phyloP scores from a whole-genome alignment of 2,888 invertebrate genomes.

The Caenorhabditis afra region DNA sequence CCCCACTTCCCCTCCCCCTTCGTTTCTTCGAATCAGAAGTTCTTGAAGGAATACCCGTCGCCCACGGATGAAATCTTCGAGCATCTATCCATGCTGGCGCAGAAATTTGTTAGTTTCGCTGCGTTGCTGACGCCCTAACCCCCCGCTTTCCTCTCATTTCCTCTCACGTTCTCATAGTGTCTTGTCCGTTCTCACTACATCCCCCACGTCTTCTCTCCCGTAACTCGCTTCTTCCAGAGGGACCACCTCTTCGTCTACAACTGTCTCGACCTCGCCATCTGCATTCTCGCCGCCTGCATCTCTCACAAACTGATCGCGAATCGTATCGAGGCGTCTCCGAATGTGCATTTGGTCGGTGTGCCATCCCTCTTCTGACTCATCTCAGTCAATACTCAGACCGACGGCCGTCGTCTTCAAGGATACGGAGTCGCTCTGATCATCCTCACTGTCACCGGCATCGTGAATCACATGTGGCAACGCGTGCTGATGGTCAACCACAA shows the following conservation, averaged over 20 bases:
- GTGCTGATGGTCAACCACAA: conserved; percentile 49
- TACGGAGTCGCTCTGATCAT: conserved; percentile 50
- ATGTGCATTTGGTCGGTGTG: conserved; percentile 50
- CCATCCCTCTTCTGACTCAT: background rate
- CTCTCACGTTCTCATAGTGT: conserved; percentile 9
- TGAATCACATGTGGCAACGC: conserved; percentile 54
- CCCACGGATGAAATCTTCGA: conserved; percentile 36
- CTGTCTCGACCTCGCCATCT: conserved; percentile 49
- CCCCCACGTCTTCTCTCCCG: background rate
- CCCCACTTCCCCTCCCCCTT: background rate
- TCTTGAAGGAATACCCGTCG: conserved; percentile 37
- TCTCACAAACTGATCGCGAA: conserved; percentile 50
- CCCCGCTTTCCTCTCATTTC: conserved; percentile 10
- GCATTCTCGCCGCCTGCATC: conserved; percentile 47
- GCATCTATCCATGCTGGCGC: conserved; percentile 35
- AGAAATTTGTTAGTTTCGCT: conserved; percentile 47
- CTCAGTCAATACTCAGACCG: conserved; percentile 27
- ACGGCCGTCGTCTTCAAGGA: conserved; percentile 49
- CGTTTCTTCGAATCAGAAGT: background rate
- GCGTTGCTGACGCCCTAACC: conserved; percentile 9
- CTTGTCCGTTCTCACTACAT: conserved; percentile 4
- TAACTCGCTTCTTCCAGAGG: conserved; percentile 30
- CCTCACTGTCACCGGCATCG: conserved; percentile 28
- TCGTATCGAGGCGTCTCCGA: conserved; percentile 51
- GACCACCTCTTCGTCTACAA: conserved; percentile 46